Evolutionary conservation across 2,888 invertebrate species (phyloP).

Genomic region (Troides helena): DNA sequence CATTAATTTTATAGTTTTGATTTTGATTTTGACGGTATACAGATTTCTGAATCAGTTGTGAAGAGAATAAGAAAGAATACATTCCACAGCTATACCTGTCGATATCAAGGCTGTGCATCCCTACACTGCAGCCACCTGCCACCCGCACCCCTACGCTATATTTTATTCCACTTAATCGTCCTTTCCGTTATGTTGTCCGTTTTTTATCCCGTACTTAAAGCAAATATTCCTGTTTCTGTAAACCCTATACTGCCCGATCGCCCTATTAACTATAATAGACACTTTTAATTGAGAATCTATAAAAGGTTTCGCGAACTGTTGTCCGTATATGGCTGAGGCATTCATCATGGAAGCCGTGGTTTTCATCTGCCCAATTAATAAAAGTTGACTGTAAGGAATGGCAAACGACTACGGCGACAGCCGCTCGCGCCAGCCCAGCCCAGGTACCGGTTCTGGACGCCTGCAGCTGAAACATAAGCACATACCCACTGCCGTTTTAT

Average conservation of each 20-base stretch:
- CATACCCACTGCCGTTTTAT: slow-evolving; percentile 66
- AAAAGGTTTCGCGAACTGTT: slow-evolving; percentile 78
- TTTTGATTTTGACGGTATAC: not conserved
- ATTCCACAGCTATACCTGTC: slow-evolving; percentile 16
- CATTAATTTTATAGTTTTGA: too few relatives aligned
- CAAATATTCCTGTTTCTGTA: slow-evolving; percentile 77
- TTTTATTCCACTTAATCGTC: slow-evolving; percentile 80
- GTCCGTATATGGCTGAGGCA: slow-evolving; percentile 72
- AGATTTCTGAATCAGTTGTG: too few relatives aligned
- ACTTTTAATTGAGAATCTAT: slow-evolving; percentile 80
- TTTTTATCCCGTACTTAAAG: slow-evolving; percentile 74
- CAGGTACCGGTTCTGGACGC: slow-evolving; percentile 63
- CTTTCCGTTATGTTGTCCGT: slow-evolving; percentile 78
- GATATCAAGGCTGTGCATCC: slow-evolving; percentile 42
- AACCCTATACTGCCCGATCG: slow-evolving; percentile 65
- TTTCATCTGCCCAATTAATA: slow-evolving; percentile 81
- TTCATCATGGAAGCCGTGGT: slow-evolving; percentile 75
- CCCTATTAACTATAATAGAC: slow-evolving; percentile 78
- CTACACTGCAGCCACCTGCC: slow-evolving; percentile 72
- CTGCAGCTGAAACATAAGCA: slow-evolving; percentile 68
- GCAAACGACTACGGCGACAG: slow-evolving; percentile 61
- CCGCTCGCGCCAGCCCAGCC: slow-evolving; percentile 51
- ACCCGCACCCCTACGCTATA: slow-evolving; percentile 77
- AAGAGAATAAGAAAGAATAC: slow-evolving; percentile 13
- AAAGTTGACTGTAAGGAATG: slow-evolving; percentile 77